phyloP scores from a whole-genome alignment of 2,113 vertebrate genomes.

The Lynx canadensis region DNA sequence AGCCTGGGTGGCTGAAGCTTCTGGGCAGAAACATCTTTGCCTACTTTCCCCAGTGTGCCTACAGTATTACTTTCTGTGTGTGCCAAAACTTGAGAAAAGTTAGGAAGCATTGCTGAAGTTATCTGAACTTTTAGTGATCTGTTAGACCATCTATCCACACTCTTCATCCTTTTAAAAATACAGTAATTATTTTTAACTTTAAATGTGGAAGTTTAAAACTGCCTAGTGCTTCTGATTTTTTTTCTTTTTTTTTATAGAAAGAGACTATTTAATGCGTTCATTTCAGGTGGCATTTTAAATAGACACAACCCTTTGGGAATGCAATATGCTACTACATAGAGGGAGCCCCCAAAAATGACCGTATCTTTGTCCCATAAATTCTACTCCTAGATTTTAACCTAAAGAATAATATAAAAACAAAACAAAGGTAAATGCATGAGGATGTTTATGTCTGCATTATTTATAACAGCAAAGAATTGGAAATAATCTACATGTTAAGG shows the following conservation, averaged over 20 bases:
- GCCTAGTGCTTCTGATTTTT: neutral
- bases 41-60: neutral
- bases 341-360: neutral
- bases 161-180: slow-evolving; percentile 10
- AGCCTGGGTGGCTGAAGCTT: neutral
- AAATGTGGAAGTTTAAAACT: slow-evolving; percentile 51
- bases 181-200: slow-evolving; percentile 60
- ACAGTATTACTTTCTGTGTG: neutral
- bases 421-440: slow-evolving; percentile 54
- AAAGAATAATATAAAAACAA: slow-evolving; percentile 16
- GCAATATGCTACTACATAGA: slow-evolving; percentile 17
- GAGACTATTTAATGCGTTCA: slow-evolving; percentile 33
- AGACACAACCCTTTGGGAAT: neutral
- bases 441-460: slow-evolving; percentile 52
- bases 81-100: neutral
- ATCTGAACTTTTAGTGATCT: neutral
- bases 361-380: slow-evolving; percentile 7
- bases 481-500: slow-evolving; percentile 39
- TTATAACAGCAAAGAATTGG: slow-evolving; percentile 37
- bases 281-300: slow-evolving; percentile 56
- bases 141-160: neutral
- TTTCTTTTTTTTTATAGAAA: slow-evolving; percentile 44
- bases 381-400: slow-evolving; percentile 29
- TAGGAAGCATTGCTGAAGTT: neutral
- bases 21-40: neutral